These are phyloP conservation scores for Amphiura filiformis DNA, from an alignment of 35 echinoderm and acorn worm species.

Conservation along the genomic window DNA sequence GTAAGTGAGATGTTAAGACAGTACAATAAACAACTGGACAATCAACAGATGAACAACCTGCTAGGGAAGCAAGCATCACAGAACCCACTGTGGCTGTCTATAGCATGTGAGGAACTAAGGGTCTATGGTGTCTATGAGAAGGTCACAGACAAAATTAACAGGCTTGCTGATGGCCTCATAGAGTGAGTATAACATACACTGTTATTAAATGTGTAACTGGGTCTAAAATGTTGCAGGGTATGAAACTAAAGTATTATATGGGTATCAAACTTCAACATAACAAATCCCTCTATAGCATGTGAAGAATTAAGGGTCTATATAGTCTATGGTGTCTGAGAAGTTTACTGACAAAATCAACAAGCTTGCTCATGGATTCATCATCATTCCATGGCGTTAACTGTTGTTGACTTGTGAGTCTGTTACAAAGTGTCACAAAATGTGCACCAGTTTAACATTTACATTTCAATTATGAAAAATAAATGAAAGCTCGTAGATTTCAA, in stretches of 20 bases:
- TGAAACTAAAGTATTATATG: slow-evolving; percentile 55
- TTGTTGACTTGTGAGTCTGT: too few relatives aligned
- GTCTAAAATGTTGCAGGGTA: slow-evolving; percentile 72
- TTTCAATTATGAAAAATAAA: too few relatives aligned
- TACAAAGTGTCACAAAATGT: too few relatives aligned
- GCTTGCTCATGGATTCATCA: slow-evolving; percentile 62
- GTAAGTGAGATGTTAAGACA: slow-evolving; percentile 62
- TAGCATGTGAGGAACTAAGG: slow-evolving; percentile 77
- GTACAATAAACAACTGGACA: slow-evolving; percentile 70
- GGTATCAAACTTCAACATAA: too few relatives aligned
- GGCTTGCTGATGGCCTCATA: slow-evolving; percentile 57
- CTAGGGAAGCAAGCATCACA: slow-evolving; percentile 76
- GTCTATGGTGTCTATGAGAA: slow-evolving; percentile 65
- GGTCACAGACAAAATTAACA: slow-evolving; percentile 72
- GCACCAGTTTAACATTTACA: too few relatives aligned
- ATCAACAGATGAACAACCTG: slow-evolving; percentile 65
- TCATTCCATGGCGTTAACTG: slow-evolving; percentile 59
- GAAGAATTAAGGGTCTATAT: slow-evolving; percentile 68
- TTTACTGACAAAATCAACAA: slow-evolving; percentile 58
- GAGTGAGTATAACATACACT: slow-evolving; percentile 29
- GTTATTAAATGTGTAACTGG: slow-evolving; percentile 4
- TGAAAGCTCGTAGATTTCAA: too few relatives aligned
- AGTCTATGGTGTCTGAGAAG: slow-evolving; percentile 51
- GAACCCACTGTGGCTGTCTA: slow-evolving; percentile 76
- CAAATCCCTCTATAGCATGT: too few relatives aligned